Evolutionary conservation across 2,113 vertebrate species (phyloP).

Genomic region (Xiphorhynchus elegans): DNA sequence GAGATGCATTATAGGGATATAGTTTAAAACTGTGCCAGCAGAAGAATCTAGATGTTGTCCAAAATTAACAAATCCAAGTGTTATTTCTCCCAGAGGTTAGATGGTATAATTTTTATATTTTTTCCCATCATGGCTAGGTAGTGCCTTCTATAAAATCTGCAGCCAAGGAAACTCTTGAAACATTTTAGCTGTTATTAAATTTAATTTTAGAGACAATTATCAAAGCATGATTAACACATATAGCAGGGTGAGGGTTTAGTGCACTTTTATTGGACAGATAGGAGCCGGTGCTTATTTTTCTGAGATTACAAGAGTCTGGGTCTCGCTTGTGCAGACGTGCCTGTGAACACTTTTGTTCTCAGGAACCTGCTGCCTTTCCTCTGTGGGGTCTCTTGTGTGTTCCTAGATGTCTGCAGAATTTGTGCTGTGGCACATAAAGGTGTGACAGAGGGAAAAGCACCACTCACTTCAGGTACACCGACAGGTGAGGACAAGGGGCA

Average conservation of each 20-base stretch:
- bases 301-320: background rate
- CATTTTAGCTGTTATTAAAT: background rate
- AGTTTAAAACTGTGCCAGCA: conserved; percentile 2
- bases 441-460: conserved; percentile 17
- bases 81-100: conserved; percentile 32
- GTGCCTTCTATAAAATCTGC: background rate
- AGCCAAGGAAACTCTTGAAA: conserved; percentile 16
- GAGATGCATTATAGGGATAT: background rate
- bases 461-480: conserved; percentile 36
- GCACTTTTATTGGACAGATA: background rate
- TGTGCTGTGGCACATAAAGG: background rate
- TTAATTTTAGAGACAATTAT: background rate
- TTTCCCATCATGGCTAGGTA: background rate
- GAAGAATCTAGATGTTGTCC: conserved; percentile 12
- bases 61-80: conserved; percentile 46
- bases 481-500: conserved; percentile 45
- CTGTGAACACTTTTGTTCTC: background rate
- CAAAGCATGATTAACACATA: background rate
- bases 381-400: background rate
- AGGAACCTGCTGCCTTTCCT: background rate
- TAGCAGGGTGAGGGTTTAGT: conserved; percentile 18
- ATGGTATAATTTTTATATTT: background rate
- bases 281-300: conserved; percentile 5
- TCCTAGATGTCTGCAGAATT: background rate
- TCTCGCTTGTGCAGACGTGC: rapidly evolving